Conservation (phyloP, 2,113 vertebrate genomes). For the Grus americana region DNA sequence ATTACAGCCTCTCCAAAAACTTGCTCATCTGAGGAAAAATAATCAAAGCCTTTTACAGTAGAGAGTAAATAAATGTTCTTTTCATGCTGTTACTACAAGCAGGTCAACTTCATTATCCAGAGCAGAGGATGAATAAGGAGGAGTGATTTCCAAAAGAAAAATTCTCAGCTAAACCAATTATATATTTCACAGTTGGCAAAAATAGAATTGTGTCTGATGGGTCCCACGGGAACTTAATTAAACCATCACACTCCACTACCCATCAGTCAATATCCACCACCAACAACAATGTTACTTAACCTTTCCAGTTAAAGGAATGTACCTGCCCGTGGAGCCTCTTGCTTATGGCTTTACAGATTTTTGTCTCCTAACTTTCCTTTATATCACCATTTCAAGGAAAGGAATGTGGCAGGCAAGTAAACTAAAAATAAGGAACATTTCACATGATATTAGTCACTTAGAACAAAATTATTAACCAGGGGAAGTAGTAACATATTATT, state of each 20-base stretch:
- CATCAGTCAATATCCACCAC: background rate
- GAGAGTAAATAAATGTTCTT: constrained; percentile 22
- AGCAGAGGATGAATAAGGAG: background rate
- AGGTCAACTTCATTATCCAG: background rate
- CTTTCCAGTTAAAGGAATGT: background rate
- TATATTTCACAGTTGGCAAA: background rate
- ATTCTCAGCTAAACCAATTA: background rate
- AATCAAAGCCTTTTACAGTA: constrained; percentile 17
- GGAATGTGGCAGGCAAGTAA: background rate
- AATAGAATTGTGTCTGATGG: background rate
- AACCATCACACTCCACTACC: background rate
- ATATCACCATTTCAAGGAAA: background rate
- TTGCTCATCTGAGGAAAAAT: constrained; percentile 26
- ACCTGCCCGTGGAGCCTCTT: background rate
- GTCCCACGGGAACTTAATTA: background rate
- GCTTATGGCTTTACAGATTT: background rate
- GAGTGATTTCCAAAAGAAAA: background rate
- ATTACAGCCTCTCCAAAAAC: constrained; percentile 5
- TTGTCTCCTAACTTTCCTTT: background rate
- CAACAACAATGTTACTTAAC: background rate
- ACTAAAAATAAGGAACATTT: background rate
- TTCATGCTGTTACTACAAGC: constrained; percentile 7
- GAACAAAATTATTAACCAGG: background rate
- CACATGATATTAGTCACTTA: background rate
- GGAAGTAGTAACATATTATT: background rate